Conservation (phyloP, 2,113 vertebrate species). For the Phodopus roborovskii region DNA sequence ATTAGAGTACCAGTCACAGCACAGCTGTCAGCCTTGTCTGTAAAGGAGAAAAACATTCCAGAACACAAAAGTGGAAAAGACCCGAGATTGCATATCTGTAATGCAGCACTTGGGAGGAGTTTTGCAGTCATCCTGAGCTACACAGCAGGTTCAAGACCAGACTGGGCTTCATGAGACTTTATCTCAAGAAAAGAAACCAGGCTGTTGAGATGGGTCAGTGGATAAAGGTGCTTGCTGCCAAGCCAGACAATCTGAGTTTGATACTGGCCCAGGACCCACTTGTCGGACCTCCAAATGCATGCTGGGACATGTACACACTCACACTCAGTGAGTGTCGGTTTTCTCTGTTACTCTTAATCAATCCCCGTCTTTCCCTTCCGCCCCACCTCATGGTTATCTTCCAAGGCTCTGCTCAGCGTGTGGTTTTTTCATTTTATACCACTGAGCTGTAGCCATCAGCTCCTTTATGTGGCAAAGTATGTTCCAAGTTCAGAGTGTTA, state of each 20-base stretch:
- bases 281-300: neutral
- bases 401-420: neutral
- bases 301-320: neutral
- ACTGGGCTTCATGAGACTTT: too few species aligned
- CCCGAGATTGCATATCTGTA: neutral
- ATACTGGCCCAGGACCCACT: neutral
- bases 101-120: neutral
- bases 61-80: neutral
- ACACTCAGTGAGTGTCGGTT: neutral
- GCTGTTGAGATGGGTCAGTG: neutral
- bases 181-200: neutral
- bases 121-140: neutral
- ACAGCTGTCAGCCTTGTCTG: accelerated
- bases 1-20: accelerated
- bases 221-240: neutral
- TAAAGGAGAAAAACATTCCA: neutral
- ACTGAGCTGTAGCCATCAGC: neutral
- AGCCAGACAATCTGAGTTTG: neutral
- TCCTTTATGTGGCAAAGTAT: neutral
- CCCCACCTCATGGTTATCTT: accelerated
- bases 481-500: neutral
- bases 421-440: neutral
- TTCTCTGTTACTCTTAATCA: accelerated
- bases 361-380: accelerated
- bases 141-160: neutral